Conservation (phyloP, 2,888 invertebrate genomes). For the Pinctada fucata region DNA sequence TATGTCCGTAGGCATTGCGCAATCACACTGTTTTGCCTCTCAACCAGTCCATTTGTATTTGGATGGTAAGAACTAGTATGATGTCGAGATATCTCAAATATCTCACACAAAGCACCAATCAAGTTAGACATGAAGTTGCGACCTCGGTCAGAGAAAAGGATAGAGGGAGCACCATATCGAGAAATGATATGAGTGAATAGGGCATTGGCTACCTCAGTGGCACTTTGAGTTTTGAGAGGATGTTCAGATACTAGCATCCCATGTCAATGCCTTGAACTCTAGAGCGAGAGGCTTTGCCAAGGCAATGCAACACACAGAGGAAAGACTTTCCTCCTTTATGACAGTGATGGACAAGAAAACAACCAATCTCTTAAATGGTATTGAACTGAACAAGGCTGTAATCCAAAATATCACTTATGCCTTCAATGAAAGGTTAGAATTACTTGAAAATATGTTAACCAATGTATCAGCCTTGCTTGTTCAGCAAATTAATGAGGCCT, state of each 20-base stretch:
- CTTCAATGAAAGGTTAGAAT: not conserved
- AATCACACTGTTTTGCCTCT: too few species aligned
- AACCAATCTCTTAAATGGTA: slow-evolving; percentile 11
- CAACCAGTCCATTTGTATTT: too few species aligned
- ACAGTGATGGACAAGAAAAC: slow-evolving; percentile 16
- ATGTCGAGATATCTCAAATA: too few species aligned
- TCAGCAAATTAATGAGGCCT: slow-evolving; percentile 13
- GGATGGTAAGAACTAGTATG: too few species aligned
- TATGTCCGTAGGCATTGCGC: slow-evolving; percentile 21
- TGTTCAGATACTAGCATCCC: slow-evolving; percentile 15
- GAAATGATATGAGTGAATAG: too few species aligned
- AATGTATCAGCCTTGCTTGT: not conserved
- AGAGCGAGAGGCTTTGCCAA: slow-evolving; percentile 11
- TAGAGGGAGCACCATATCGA: too few species aligned
- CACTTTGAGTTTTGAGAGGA: slow-evolving; percentile 20
- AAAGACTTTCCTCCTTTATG: slow-evolving; percentile 20
- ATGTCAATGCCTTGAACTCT: slow-evolving; percentile 21
- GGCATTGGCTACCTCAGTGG: too few species aligned
- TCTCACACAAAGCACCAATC: too few species aligned
- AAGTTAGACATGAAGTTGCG: too few species aligned
- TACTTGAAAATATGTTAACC: not conserved
- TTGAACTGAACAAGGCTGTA: not conserved
- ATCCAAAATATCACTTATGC: slow-evolving; percentile 5
- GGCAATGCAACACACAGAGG: slow-evolving; percentile 9
- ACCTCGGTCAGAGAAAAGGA: too few species aligned